phyloP scores from a whole-genome alignment of 2,797 vertebrate species.

The Salmo trutta region DNA sequence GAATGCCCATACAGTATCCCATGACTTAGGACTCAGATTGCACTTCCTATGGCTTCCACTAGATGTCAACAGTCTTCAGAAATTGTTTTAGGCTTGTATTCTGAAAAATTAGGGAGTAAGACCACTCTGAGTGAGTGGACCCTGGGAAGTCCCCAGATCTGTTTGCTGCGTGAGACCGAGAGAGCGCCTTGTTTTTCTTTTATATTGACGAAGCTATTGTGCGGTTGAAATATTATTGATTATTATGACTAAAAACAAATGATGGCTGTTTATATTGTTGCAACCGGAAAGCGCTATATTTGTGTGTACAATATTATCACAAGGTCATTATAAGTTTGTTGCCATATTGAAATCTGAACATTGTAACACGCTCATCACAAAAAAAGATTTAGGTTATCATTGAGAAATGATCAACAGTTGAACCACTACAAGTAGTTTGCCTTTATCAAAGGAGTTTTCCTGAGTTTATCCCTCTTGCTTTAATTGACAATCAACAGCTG shows the following conservation, averaged over 20 bases:
- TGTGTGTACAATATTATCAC: background rate
- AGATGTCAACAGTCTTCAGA: no score
- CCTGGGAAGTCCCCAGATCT: no score
- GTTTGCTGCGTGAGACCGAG: no score
- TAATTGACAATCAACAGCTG: background rate
- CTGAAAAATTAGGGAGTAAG: no score
- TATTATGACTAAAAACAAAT: slow-evolving; percentile 1
- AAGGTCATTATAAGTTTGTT: background rate
- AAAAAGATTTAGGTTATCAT: background rate
- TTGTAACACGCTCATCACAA: background rate
- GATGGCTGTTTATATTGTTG: background rate
- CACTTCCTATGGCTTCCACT: no score
- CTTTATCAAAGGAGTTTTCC: background rate
- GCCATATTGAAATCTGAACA: background rate
- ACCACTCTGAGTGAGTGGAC: no score
- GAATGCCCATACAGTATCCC: no score
- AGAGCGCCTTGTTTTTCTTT: no score
- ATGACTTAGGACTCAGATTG: no score
- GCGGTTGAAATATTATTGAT: no score
- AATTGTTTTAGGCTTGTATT: no score
- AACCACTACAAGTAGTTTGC: background rate
- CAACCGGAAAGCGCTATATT: background rate
- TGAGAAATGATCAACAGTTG: background rate
- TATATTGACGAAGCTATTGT: no score
- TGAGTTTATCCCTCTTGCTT: background rate